A percentile compares a stretch with the other conserved stretches of the same genome.
Conservation (phyloP, 2,113 vertebrate genomes). For the Passer montanus region DNA sequence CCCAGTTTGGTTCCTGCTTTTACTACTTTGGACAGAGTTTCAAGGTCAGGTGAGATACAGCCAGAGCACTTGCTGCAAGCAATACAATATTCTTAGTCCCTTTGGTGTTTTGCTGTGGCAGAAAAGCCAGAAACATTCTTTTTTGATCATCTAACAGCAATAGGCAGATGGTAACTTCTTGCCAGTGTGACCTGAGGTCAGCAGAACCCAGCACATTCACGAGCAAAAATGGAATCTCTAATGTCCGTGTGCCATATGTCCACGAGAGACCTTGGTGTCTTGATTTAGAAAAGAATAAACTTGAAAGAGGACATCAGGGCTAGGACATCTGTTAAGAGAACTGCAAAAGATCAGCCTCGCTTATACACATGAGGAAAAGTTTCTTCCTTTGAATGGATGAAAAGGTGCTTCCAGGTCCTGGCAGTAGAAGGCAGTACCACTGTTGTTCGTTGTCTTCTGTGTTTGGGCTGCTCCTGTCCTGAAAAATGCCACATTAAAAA, state of each 20-base stretch:
- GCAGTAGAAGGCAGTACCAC: neutral
- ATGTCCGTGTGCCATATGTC: neutral
- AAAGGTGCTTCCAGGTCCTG: neutral
- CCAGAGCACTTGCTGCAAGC: neutral
- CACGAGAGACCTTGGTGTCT: constrained; percentile 3
- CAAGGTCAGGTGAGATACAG: constrained; percentile 38
- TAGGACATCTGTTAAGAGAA: constrained; percentile 13
- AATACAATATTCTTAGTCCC: neutral
- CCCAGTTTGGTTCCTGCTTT: neutral
- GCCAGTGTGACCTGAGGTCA: constrained; percentile 29
- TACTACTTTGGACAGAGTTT: constrained; percentile 25
- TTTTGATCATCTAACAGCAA: constrained; percentile 40
- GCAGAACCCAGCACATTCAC: neutral
- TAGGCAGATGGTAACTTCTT: constrained; percentile 44
- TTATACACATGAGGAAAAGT: neutral
- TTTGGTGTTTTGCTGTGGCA: neutral
- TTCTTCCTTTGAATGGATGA: neutral
- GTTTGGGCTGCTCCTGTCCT: neutral
- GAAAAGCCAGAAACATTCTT: neutral
- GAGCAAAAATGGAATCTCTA: neutral
- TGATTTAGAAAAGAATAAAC: constrained; percentile 33
- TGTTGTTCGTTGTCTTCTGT: neutral
- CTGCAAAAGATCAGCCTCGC: neutral
- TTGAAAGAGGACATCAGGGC: constrained; percentile 36
- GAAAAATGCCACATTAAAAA: neutral